A percentile compares a stretch with the other conserved stretches of the same genome.
Evolutionary conservation across 2,888 invertebrate genomes (phyloP).

Genomic region (Willowsia nigromaculata): DNA sequence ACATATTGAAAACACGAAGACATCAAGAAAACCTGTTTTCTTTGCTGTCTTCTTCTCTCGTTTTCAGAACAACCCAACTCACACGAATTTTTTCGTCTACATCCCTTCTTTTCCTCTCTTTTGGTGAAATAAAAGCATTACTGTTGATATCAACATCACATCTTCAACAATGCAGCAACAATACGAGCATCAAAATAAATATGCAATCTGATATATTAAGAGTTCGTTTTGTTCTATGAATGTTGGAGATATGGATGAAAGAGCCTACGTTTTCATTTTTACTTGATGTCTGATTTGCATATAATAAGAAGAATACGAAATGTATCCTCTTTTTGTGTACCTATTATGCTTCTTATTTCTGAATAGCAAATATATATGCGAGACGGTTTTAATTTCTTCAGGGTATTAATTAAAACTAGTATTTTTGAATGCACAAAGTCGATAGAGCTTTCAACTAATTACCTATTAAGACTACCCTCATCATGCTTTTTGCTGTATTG

Average conservation of each 20-base stretch:
- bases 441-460: background rate
- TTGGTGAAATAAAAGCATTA: background rate
- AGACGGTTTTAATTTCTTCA: constrained; percentile 14
- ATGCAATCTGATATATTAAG: no score
- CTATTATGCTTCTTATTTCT: background rate
- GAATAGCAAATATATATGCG: no score
- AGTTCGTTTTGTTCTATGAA: background rate
- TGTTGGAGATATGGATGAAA: no score
- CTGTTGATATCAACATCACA: no score
- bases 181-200: no score
- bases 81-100: background rate
- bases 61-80: background rate
- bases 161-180: no score
- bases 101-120: constrained; percentile 7
- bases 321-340: background rate
- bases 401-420: constrained; percentile 59
- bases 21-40: constrained; percentile 25
- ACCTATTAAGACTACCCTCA: background rate
- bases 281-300: constrained; percentile 39
- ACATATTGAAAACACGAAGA: background rate
- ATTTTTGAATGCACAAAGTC: background rate
- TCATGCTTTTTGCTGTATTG: no score
- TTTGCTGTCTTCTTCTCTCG: background rate
- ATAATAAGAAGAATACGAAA: background rate
- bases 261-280: background rate